Evolutionary conservation across 1,140 invertebrate genomes (phyloP).

Genomic region (Brachionus asplanchnoidis): DNA sequence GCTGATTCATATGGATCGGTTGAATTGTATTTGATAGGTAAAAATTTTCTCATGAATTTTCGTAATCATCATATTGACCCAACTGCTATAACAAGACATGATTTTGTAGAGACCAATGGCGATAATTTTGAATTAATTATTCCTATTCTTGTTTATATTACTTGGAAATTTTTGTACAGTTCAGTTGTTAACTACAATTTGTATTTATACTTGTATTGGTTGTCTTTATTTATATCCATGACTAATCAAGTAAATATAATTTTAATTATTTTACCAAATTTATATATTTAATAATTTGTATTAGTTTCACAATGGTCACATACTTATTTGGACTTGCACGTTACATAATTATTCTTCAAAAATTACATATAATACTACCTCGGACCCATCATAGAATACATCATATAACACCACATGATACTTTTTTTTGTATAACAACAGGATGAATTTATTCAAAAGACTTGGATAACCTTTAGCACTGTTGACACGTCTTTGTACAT

Average conservation of each 20-base stretch:
- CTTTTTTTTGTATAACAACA: no score
- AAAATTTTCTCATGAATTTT: slow-evolving; percentile 93
- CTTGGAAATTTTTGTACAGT: slow-evolving; percentile 71
- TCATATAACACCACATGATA: no score
- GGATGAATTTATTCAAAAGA: no score
- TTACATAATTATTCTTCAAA: no score
- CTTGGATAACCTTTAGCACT: no score
- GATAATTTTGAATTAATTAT: slow-evolving; percentile 93
- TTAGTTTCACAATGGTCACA: no score
- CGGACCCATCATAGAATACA: no score
- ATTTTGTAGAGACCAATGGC: slow-evolving; percentile 98
- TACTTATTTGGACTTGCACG: no score
- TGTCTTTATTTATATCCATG: slow-evolving; percentile 84
- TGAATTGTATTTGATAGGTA: slow-evolving; percentile 62
- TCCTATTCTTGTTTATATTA: slow-evolving; percentile 72
- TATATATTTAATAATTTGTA: no score
- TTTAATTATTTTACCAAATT: no score
- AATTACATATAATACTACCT: no score
- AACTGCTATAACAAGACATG: slow-evolving; percentile 93
- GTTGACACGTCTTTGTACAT: no score
- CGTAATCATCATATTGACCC: slow-evolving; percentile 97
- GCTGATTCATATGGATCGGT: slow-evolving; percentile 96
- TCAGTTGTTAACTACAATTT: slow-evolving; percentile 71
- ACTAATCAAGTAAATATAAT: slow-evolving; percentile 96
- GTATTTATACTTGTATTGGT: slow-evolving; percentile 78